Base-by-base conservation (phyloP, 2,797 vertebrate species). In the Chanos chanos region DNA sequence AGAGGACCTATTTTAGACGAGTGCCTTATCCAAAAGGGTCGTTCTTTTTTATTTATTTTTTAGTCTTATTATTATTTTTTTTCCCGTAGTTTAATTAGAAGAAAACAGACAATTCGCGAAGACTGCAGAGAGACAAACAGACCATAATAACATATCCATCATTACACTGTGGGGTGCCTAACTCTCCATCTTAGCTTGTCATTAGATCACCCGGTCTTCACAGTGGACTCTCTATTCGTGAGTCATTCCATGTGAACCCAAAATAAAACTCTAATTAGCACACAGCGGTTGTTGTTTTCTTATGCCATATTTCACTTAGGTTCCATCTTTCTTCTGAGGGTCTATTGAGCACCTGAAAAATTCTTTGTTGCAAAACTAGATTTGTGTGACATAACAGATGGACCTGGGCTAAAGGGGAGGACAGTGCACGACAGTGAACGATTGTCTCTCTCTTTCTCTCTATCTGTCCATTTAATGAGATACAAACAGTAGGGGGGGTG, bases 51-150 rank as follows among this genome's bases (percentile, higher is more conserved):
- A n/a, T n/a, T n/a, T n/a, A n/a, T n/a, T n/a, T n/a, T n/a, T n/a
- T n/a, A n/a, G n/a, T n/a, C n/a, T n/a, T n/a, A n/a, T n/a, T n/a
- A n/a, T n/a, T n/a, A n/a, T 64, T 71, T 68, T 68, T 65, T 41
- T 62, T 60, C 56, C 64, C 18, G 39, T 31, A 22, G 34, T 43
- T 47, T 74, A 71, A 71, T 74, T 71, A 74, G 43, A 71, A 27
- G 53, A 27, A 51, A 48, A 25, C 16, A 6, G 54, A 69, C 28
- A 24, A 39, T 12, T 7, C 33, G 21, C 34, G 27, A 62, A 55
- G 51, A 66, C 30, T 37, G 15, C 3, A n/a, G 49, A 27, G 45
- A 54, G 56, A 67, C 64, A 67, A 52, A 64, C 34, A 15, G 45
- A 31, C 37, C 18, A 22, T 43, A 56, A 65, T 33, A 21, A 31